Base-by-base conservation (phyloP, 2,113 vertebrate species). In the Zosterops borbonicus region DNA sequence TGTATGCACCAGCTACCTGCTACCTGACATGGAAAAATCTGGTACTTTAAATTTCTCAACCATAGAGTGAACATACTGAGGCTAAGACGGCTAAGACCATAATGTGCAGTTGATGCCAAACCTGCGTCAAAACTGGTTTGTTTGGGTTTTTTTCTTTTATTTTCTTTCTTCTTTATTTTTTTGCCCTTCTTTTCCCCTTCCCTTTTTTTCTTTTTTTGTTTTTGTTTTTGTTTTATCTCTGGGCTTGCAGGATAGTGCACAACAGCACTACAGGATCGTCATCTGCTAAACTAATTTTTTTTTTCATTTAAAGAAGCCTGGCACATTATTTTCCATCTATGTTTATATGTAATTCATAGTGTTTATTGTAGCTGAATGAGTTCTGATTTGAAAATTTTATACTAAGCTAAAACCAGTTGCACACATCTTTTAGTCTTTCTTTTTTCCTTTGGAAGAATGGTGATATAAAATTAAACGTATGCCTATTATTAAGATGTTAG, bases 401-500 rank as follows among this genome's bases (percentile, higher is more conserved):
- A 92, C 60, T 82, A 95, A 92, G 89, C 91, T 91, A 87, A 92
- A 92, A 83, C 35, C 90, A 82, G 78, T 37, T 95, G 33, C 92
- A 90, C 90, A 88, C 95, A 44, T 79, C 52, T 96, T 89, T 55
- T 79, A 35, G 89, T 79, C 76, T 82, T 86, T 73, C 44, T 67
- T 68, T 86, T 65, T 65, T 42, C 14, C 88, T 91, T 90, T 86
- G 78, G 81, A 91, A 92, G 81, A 73, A 74, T 91, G 93, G 76
- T 88, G 75, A 64, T 92, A 87, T 78, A 68, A 95, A 92, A 76
- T 80, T 79, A 53, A 90, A 90, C 47, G 69, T 96, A 89, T 94
- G 82, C 93, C 87, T 96, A 95, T 93, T 83, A 76, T 55, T 93
- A 91, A 91, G 87, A 78, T 95, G 47, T 95, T 94, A 95, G 90